Conservation (phyloP, 2,888 invertebrate species). For the Macrophya alboannulata region DNA sequence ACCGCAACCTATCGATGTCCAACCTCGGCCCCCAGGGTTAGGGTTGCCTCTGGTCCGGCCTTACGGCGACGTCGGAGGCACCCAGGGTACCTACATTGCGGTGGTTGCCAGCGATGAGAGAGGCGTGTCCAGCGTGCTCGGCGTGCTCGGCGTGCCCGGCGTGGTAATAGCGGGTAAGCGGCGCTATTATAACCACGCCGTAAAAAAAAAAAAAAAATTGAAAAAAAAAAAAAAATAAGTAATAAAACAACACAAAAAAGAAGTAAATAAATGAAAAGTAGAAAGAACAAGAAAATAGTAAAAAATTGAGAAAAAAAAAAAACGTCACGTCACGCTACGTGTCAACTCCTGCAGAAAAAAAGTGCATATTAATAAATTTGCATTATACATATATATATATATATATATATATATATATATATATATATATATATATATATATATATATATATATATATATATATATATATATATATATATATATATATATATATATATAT, state of each 20-base stretch:
- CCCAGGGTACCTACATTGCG: constrained; percentile 35
- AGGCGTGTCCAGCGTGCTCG: constrained; percentile 68
- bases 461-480: no score
- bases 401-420: no score
- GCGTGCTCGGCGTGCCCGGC: constrained; percentile 54
- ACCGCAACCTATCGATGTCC: constrained; percentile 20
- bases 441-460: no score
- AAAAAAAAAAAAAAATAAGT: background rate
- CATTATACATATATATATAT: no score
- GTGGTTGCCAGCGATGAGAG: constrained; percentile 71
- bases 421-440: no score
- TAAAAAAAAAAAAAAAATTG: background rate
- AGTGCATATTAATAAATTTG: no score
- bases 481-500: no score
- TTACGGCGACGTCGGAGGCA: constrained; percentile 56
- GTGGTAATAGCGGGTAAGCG: constrained; percentile 69
- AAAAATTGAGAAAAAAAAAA: background rate
- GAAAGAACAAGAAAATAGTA: background rate
- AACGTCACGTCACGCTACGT: background rate
- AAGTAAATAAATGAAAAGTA: background rate
- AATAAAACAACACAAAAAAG: background rate
- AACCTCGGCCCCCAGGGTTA: constrained; percentile 50
- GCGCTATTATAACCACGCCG: constrained; percentile 54
- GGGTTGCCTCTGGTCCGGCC: constrained; percentile 48
- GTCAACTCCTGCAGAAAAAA: no score